Percentiles rank a stretch among this genome's conserved stretches.
Evolutionary conservation across 1,140 invertebrate species (phyloP).

Genomic region (Pseudomyrmex concolor): DNA sequence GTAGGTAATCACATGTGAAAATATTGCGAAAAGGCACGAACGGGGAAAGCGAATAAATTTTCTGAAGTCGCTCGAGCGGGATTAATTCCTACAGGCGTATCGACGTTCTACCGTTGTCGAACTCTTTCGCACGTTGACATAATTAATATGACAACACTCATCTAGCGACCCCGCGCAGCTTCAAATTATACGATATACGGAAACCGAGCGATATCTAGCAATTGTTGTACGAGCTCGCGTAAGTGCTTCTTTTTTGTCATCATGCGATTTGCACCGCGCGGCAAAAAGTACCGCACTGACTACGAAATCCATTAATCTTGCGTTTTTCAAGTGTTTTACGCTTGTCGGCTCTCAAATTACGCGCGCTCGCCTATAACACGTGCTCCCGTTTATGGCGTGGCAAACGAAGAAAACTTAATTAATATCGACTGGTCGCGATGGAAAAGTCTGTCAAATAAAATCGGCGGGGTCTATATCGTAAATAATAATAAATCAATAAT

Average conservation of each 20-base stretch:
- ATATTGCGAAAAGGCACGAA: slow-evolving; percentile 23
- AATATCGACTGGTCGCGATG: not conserved
- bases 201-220: not conserved
- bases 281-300: slow-evolving; percentile 10
- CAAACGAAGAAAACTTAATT: slow-evolving; percentile 18
- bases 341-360: slow-evolving; percentile 32
- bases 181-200: not conserved
- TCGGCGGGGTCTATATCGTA: not conserved
- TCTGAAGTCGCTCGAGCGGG: slow-evolving; percentile 48
- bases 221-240: slow-evolving; percentile 3
- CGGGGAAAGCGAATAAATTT: slow-evolving; percentile 30
- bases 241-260: not conserved
- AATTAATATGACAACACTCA: slow-evolving; percentile 52
- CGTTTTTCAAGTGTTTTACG: slow-evolving; percentile 30
- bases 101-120: slow-evolving; percentile 38
- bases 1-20: slow-evolving; percentile 51
- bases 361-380: not conserved
- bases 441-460: slow-evolving; percentile 11
- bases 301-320: slow-evolving; percentile 20
- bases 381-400: slow-evolving; percentile 21
- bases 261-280: not conserved
- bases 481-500: too few species aligned
- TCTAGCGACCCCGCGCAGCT: not conserved
- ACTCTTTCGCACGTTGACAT: slow-evolving; percentile 50
- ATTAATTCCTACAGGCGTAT: slow-evolving; percentile 59